Base-by-base conservation (phyloP, 2,797 vertebrate species). In the Gobionotothen gibberifrons region DNA sequence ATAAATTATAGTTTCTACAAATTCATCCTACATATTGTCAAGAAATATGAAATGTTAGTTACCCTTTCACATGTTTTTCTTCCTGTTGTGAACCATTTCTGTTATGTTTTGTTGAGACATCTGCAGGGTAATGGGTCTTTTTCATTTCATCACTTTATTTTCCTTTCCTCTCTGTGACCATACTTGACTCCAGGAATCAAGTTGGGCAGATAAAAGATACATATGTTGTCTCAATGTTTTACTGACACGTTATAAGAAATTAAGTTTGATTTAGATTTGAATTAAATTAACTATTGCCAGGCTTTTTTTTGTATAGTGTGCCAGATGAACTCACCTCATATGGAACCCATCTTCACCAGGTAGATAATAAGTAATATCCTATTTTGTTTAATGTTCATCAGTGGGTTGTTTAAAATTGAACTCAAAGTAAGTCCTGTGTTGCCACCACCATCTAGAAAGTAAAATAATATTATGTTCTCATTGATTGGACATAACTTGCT, bases 41-140 rank as follows among this genome's bases (percentile, higher is more conserved):
- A 26, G 26, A 26, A 26, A 26, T 26, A 26, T 26, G 3, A 26
- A 26, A 26, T 72, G 19, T 14, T 4, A 69, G 32, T 9, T 67
- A 51, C 26, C 26, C 26, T 5, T 26, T 26, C 58, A 15, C 61
- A 57, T 58, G 13, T 65, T 43, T 21, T 36, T 36, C 32, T 9
- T 36, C 32, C 32, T 22, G 59, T 74, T 67, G 5, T 64, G 36
- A 58, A 39, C 40, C 8, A 5, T 58, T 73, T 53, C 12, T 14
- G 19, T 59, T 66, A 1, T 67, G 32, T 55, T 57, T 40, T 64
- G 3, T 63, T 57, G 21, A 39, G 17, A 22, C 47, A 42, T 80
- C 26, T 48, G 43, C 26, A 11, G 17, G 44, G 5, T 47, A 32
- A 36, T 36, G 6, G n/a, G n/a, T n/a, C n/a, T 2, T 6, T 15